Percentiles rank a stretch among this genome's conserved stretches.
phyloP scores from a whole-genome alignment of 2,113 vertebrate genomes.

The Platysteira castanea region DNA sequence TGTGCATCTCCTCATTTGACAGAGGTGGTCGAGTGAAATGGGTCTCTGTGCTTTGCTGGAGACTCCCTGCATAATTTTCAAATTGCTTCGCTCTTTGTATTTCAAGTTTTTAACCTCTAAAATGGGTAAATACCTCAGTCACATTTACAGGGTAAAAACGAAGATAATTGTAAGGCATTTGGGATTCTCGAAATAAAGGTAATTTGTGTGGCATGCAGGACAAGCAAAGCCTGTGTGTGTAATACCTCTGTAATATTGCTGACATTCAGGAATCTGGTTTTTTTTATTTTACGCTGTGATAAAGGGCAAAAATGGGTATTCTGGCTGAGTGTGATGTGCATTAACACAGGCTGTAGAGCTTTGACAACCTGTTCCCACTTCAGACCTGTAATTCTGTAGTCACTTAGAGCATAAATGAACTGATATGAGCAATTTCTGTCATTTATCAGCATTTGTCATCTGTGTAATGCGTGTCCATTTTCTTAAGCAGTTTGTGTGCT shows the following conservation, averaged over 20 bases:
- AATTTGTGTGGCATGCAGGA: background rate
- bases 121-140: background rate
- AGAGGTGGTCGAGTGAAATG: background rate
- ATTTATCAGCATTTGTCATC: background rate
- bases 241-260: background rate
- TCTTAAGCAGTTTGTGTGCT: background rate
- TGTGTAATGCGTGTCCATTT: background rate
- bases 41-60: background rate
- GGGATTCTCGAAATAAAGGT: background rate
- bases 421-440: background rate
- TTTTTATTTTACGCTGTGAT: background rate
- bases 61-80: background rate
- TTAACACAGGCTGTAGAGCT: background rate
- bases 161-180: background rate
- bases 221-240: background rate
- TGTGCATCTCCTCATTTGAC: background rate
- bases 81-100: background rate
- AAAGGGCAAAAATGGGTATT: background rate
- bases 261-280: background rate
- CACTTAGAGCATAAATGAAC: background rate
- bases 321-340: background rate
- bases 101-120: background rate
- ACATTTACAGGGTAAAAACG: background rate
- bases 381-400: background rate
- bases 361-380: background rate